Base-by-base conservation (phyloP, 92 coral and sea anemone genomes). In the Epizoanthus scotinus region DNA sequence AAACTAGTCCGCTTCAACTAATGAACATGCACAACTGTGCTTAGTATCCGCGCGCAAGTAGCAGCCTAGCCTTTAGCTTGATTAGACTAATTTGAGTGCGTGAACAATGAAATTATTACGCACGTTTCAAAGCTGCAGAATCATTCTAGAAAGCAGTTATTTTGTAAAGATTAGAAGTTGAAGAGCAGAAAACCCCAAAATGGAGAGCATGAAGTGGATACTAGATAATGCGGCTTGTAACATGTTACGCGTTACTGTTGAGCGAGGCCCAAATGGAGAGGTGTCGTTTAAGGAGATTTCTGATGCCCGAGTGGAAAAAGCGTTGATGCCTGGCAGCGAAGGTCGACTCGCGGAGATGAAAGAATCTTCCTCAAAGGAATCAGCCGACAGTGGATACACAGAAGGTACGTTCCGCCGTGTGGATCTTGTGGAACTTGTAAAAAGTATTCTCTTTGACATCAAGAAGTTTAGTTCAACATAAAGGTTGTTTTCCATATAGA, bases 331-430 rank as follows among this genome's bases (percentile, higher is more conserved):
- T 27, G 21, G 56, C 38, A 31, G 14, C 31, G 38, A 20, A 24
- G 69, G 20, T 12, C 10, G 22, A 8, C 29, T 27, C n/a, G 40
- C 81, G 12, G 68, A 58, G 55, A 75, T 75, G 81, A 75, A 75
- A 38, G 68, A 75, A 21, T 75, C 81, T 31, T 75, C 81, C 57
- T 75, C 81, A 22, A 57, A 75, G 38, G 81, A 75, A 75, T 60
- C 68, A 24, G 81, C 81, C 6, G 81, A 75, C 21, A 75, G 81
- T 59, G 81, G 81, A 21, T 75, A 36, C 47, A 75, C 56, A 1
- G 81, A 75, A 60, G 81, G 81, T 75, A 59, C 19, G 9, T 8
- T 44, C 14, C 52, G 15, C 14, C 52, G 10, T 44, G 52, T 44
- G 15, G 15, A 44, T 44, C 1, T 44, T 44, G 8, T 7, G 52